Evolutionary conservation across 2,888 invertebrate genomes (phyloP).

Genomic region (Tiliacea citrago): DNA sequence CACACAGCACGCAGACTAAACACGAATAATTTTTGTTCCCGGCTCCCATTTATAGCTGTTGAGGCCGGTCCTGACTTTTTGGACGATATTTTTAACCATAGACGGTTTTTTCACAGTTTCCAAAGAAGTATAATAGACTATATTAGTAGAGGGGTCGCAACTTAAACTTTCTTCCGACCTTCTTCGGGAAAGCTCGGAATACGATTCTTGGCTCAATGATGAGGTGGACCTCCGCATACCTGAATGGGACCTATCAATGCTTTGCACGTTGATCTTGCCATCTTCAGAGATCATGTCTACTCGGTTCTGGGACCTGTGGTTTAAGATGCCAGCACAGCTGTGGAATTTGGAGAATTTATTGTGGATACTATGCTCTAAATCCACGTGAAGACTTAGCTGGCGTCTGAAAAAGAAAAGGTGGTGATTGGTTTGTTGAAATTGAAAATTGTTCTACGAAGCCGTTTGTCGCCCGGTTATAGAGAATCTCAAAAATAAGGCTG

Average conservation of each 20-base stretch:
- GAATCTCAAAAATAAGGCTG: not conserved
- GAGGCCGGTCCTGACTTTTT: conserved; percentile 69
- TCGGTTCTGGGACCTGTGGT: conserved; percentile 47
- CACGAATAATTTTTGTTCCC: conserved; percentile 81
- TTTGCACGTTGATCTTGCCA: conserved; percentile 70
- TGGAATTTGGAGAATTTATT: conserved; percentile 81
- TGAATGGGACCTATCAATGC: conserved; percentile 49
- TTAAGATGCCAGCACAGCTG: conserved; percentile 77
- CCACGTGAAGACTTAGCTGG: conserved; percentile 80
- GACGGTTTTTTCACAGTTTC: conserved; percentile 76
- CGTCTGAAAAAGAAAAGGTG: conserved; percentile 69
- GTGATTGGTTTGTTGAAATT: not conserved
- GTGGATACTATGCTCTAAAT: conserved; percentile 77
- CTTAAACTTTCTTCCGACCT: conserved; percentile 73
- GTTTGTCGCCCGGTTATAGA: not conserved
- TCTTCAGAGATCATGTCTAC: conserved; percentile 67
- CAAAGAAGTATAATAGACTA: conserved; percentile 78
- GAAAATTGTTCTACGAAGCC: not conserved
- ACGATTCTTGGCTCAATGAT: conserved; percentile 55
- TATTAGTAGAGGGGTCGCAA: conserved; percentile 79
- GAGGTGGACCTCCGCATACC: conserved; percentile 46
- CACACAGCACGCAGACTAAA: conserved; percentile 69
- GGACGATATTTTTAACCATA: conserved; percentile 66
- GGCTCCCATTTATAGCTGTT: conserved; percentile 83
- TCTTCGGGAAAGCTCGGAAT: conserved; percentile 56